Evolutionary conservation across 1,140 invertebrate genomes (phyloP), one percentile per base, ranked within the genome.

Genomic region (Zaprionus gabonicus): DNA sequence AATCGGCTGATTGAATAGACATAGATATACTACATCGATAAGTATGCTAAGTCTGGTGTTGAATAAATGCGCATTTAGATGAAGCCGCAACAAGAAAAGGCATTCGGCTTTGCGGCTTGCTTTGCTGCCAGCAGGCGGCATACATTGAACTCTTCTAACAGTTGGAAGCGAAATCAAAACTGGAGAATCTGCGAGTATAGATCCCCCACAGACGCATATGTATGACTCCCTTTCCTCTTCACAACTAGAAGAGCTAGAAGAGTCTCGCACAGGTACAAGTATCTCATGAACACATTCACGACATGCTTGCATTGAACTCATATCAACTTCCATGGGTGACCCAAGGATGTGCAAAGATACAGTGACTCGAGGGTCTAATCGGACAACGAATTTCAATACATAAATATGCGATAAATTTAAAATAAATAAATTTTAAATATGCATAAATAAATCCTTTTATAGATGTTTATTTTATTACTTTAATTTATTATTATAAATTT

Each of bases 11-110:
- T 85, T 86, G 71, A 76, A 70, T 60, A 69, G n/a, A 62, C 25
- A 60, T 55, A 76, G 31, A 79, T 65, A 76, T 58, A 51, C 44
- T 41, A 71, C 53, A 74, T 58, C 20, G 60, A 55, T 66, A 73
- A 63, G 34, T 62, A 60, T 38, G 28, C 38, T 31, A 71, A 34
- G 53, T 15, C 41, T 17, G 41, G n/a, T 17, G 41, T 66, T 58
- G 44, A 77, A 72, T 74, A 67, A 81, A 87, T 87, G 84, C 81
- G 84, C 84, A 87, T 87, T 87, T 87, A 68, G 71, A 88, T 88
- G 84, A 83, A 80, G 73, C 83, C 66, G 66, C 58, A 34, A 36
- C 25, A 25, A 25, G 38, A 10, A 44, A 68, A 76, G 73, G 65
- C 53, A 72, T 27, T 58, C 23, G 62, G 38, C 20, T 27, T 70